Percentiles rank a stretch among this genome's conserved stretches.
Evolutionary conservation across 2,113 vertebrate species (phyloP).

Genomic region (Malaclemys terrapin): DNA sequence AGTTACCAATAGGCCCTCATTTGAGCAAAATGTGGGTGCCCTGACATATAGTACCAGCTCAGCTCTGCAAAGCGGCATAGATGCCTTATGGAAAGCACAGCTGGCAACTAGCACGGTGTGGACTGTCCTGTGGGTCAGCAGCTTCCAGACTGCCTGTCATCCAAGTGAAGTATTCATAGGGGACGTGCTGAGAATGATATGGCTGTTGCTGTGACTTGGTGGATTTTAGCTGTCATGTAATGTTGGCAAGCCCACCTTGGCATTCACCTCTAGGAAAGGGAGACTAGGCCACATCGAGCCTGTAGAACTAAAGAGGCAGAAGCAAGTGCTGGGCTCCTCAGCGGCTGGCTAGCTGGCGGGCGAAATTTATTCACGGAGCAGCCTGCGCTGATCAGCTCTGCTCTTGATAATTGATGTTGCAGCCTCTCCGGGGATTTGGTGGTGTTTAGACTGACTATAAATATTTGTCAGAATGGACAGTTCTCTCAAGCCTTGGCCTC

Average conservation of each 20-base stretch:
- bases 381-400: slow-evolving; percentile 11
- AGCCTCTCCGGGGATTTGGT: slow-evolving; percentile 48
- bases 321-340: neutral
- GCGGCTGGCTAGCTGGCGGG: rapidly evolving
- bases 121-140: neutral
- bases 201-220: neutral
- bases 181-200: neutral
- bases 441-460: slow-evolving; percentile 65
- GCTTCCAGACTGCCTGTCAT: neutral
- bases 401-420: slow-evolving; percentile 53
- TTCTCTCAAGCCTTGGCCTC: neutral
- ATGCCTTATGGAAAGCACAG: neutral
- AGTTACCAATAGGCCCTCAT: neutral
- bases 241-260: no score
- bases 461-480: slow-evolving; percentile 42
- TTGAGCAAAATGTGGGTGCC: neutral
- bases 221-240: neutral
- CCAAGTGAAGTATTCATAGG: neutral
- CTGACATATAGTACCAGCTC: neutral
- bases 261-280: neutral
- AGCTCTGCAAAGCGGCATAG: neutral
- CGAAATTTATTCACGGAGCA: neutral
- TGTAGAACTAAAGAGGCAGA: neutral
- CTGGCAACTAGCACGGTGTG: neutral
- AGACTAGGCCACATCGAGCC: neutral